phyloP scores from a whole-genome alignment of 2,888 invertebrate species.

The Dorcus hopei region DNA sequence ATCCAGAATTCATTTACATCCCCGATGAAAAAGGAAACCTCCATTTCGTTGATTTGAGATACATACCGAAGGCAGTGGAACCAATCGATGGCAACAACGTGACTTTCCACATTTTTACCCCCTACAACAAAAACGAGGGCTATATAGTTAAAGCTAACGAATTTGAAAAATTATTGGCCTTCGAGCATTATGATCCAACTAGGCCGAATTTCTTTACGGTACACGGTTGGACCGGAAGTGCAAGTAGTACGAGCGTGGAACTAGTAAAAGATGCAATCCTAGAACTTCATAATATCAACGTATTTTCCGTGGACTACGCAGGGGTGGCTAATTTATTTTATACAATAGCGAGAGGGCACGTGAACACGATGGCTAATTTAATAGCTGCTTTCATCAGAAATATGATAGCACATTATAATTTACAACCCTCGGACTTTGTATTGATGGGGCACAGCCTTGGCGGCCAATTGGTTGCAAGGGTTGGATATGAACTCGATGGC shows the following conservation, averaged over 20 bases:
- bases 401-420: conserved; percentile 13
- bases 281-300: conserved; percentile 16
- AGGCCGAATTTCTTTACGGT: conserved; percentile 18
- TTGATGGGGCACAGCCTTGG: conserved; percentile 20
- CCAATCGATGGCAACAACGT: conserved; percentile 13
- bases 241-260: conserved; percentile 13
- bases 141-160: conserved; percentile 8
- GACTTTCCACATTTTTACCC: conserved; percentile 12
- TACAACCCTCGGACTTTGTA: conserved; percentile 3
- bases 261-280: conserved; percentile 15
- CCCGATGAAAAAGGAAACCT: conserved; percentile 13
- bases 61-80: conserved; percentile 6
- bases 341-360: conserved; percentile 14
- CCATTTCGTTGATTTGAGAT: conserved; percentile 10
- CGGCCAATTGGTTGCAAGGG: conserved; percentile 12
- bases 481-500: conserved; percentile 51
- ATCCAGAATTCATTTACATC: conserved; percentile 6
- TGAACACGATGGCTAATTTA: conserved; percentile 18
- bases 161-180: conserved; percentile 7
- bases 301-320: conserved; percentile 22
- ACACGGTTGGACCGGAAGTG: conserved; percentile 22
- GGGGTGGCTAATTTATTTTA: conserved; percentile 18
- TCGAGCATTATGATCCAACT: conserved; percentile 15
- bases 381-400: conserved; percentile 19
- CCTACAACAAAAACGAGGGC: conserved; percentile 5